phyloP scores from a whole-genome alignment of 2,888 invertebrate species.

The Glaucopsyche alexis region DNA sequence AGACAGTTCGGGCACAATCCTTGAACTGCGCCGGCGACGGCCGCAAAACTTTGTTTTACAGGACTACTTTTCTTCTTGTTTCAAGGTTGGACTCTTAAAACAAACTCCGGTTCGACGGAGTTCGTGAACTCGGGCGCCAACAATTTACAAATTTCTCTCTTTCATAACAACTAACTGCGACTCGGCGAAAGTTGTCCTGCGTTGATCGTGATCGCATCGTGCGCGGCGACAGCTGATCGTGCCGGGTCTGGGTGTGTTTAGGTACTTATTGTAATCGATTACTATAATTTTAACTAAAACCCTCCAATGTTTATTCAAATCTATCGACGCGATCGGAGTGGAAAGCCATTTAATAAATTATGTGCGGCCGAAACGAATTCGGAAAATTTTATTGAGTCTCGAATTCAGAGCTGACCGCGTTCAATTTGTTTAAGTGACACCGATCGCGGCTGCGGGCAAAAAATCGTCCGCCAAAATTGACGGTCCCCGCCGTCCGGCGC shows the following conservation, averaged over 20 bases:
- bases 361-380: background rate
- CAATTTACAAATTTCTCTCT: slow-evolving; percentile 82
- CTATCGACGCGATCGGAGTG: background rate
- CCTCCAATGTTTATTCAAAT: background rate
- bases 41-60: slow-evolving; percentile 82
- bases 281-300: background rate
- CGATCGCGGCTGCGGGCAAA: slow-evolving; percentile 74
- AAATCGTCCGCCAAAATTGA: slow-evolving; percentile 70
- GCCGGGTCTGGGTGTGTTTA: slow-evolving; percentile 48
- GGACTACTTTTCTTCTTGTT: slow-evolving; percentile 82
- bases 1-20: slow-evolving; percentile 81
- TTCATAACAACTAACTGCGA: slow-evolving; percentile 82
- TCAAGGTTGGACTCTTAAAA: slow-evolving; percentile 82
- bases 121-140: slow-evolving; percentile 81
- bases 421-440: slow-evolving; percentile 80
- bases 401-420: slow-evolving; percentile 15
- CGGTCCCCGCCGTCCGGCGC: slow-evolving; percentile 53
- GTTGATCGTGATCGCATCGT: slow-evolving; percentile 81
- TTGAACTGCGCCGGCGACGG: slow-evolving; percentile 81
- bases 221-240: slow-evolving; percentile 77
- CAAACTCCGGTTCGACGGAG: slow-evolving; percentile 81
- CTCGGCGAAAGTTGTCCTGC: slow-evolving; percentile 81
- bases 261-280: slow-evolving; percentile 40
- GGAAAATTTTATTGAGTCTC: background rate
- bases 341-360: background rate